These are phyloP conservation scores for Pogoniulus pusillus DNA, from an alignment of 2,797 vertebrate species.

Conservation along the genomic window DNA sequence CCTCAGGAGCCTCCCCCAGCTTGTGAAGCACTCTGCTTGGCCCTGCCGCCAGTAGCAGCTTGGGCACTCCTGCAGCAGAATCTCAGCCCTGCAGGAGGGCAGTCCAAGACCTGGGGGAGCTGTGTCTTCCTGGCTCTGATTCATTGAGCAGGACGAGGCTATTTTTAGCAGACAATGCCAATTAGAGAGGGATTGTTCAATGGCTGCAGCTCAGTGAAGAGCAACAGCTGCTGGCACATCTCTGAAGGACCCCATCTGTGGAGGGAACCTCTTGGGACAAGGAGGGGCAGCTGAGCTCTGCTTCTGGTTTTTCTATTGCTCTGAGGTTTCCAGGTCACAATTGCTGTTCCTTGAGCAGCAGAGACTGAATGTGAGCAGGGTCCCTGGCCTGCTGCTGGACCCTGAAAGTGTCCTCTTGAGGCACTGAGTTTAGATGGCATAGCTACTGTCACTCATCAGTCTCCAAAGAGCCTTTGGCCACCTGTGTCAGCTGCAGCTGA, in stretches of 20 bases:
- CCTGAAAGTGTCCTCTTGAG: background rate
- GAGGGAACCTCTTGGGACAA: background rate
- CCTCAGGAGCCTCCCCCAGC: background rate
- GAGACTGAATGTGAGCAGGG: background rate
- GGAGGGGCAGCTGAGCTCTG: background rate
- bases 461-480: background rate
- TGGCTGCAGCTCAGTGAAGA: background rate
- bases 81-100: background rate
- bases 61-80: background rate
- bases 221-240: conserved; percentile 2
- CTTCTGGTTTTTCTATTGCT: background rate
- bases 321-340: background rate
- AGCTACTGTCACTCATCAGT: background rate
- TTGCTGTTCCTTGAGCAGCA: background rate
- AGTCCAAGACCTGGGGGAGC: background rate
- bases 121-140: background rate
- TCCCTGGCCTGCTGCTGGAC: background rate
- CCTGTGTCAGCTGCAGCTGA: background rate
- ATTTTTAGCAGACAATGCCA: conserved; percentile 63
- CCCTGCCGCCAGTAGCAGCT: background rate
- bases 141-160: background rate
- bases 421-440: background rate
- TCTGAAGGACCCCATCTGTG: background rate
- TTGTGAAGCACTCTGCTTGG: background rate
- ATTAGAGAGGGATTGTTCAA: conserved; percentile 49